Evolutionary conservation across 2,113 vertebrate species (phyloP).

Genomic region (Oncorhynchus clarkii): DNA sequence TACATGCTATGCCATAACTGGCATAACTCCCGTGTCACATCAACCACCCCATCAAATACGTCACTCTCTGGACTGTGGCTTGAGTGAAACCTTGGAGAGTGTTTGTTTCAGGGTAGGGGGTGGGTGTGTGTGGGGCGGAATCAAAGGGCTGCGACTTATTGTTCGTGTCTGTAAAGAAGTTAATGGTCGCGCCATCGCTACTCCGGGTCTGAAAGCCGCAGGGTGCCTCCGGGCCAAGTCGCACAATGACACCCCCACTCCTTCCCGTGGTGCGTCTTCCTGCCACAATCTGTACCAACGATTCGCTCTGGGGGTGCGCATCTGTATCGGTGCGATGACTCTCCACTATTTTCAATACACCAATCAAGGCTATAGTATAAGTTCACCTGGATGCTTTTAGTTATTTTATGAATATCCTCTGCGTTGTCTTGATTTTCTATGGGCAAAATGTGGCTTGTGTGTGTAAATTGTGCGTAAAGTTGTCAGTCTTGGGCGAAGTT

Average conservation of each 20-base stretch:
- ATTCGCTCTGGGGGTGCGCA: constrained; percentile 59
- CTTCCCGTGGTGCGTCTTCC: constrained; percentile 77
- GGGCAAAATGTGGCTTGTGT: too few species aligned
- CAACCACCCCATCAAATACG: neutral
- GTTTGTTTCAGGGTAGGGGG: constrained; percentile 59
- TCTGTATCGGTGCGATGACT: constrained; percentile 45
- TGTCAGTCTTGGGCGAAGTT: too few species aligned
- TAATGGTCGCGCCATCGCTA: constrained; percentile 80
- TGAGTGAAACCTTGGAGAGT: constrained; percentile 57
- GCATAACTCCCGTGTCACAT: too few species aligned
- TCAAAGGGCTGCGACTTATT: constrained; percentile 79
- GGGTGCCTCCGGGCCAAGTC: constrained; percentile 70
- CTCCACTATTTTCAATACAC: constrained; percentile 39
- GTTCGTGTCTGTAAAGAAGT: constrained; percentile 77
- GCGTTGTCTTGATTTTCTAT: neutral
- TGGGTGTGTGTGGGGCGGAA: constrained; percentile 59
- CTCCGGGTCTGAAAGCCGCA: constrained; percentile 71
- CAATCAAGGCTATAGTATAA: constrained; percentile 43
- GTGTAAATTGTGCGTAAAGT: too few species aligned
- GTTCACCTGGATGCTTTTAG: constrained; percentile 43
- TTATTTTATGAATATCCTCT: constrained; percentile 4
- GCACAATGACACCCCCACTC: constrained; percentile 66
- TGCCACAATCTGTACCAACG: constrained; percentile 71
- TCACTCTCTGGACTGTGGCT: neutral
- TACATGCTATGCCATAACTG: neutral